Base-by-base conservation (phyloP, 2,888 invertebrate genomes). In the Ecliptopera silaceata region DNA sequence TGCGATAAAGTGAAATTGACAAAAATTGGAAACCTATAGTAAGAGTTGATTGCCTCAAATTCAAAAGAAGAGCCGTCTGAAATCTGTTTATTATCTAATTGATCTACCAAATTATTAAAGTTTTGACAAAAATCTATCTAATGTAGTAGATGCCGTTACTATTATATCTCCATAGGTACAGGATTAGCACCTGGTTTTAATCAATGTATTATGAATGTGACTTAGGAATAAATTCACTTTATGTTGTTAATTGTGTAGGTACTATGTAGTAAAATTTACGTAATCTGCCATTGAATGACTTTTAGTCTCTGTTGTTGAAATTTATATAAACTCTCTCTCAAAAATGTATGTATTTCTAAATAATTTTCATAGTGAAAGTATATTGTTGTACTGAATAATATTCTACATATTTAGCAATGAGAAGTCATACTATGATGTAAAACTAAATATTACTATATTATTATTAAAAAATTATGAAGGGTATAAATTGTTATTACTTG, bases 381-480 rank as follows among this genome's bases (percentile, higher is more conserved):
- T 60, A 55, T 55, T 42, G 55, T 51, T 56, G 39, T 56, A 59
- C 45, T 48, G 46, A 52, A 62, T 56, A 57, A 56, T 59, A 47
- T 56, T 59, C 43, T 48, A 63, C 44, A 52, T 59, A 46, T 61
- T 55, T 61, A 59, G 62, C 63, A 59, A 61, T 58, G 42, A 54
- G 38, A 61, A 57, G 53, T 59, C 59, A 54, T 50, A 50, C 53
- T 62, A 59, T 56, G 56, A 50, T 65, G 61, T 65, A 61, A 56
- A 56, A 56, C 59, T 56, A 64, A 63, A 64, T 64, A 59, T 56
- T 63, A 61, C 56, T 52, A 49, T 60, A 63, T 54, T 64, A 63
- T 54, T 64, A 63, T 61, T 51, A 65, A 63, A 60, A 61, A 64
- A 60, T 49, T 63, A 64, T 55, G 56, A 60, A 53, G 59, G 56